Percentiles rank a stretch among this genome's conserved stretches.
These are phyloP conservation scores for Zaprionus davidi DNA, from an alignment of 1,140 invertebrate genomes.

Conservation along the genomic window DNA sequence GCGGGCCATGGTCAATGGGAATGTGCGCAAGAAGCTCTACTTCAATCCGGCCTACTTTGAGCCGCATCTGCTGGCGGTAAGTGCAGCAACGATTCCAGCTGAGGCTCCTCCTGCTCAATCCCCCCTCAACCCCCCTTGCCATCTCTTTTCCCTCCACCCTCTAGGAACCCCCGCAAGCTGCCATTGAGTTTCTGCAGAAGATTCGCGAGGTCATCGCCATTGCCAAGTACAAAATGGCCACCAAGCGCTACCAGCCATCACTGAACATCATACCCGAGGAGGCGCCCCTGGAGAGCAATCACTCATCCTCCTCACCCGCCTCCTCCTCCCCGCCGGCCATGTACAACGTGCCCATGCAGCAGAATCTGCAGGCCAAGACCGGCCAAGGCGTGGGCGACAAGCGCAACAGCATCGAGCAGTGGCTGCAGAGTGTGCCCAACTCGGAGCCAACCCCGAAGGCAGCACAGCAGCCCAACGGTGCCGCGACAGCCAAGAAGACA, in stretches of 20 bases:
- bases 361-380: constrained; percentile 67
- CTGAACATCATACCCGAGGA: constrained; percentile 93
- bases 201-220: constrained; percentile 94
- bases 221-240: constrained; percentile 93
- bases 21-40: constrained; percentile 91
- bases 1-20: constrained; percentile 87
- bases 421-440: constrained; percentile 90
- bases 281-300: constrained; percentile 79
- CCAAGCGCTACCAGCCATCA: constrained; percentile 91
- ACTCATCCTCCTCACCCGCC: constrained; percentile 9
- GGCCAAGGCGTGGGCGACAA: constrained; percentile 86
- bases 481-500: constrained; percentile 35
- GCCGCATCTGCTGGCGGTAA: constrained; percentile 90
- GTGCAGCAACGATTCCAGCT: too few species aligned
- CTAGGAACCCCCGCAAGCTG: constrained; percentile 93
- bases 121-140: too few species aligned
- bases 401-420: constrained; percentile 89
- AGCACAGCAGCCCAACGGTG: neutral
- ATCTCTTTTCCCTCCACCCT: constrained; percentile 38
- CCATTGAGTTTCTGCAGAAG: constrained; percentile 93
- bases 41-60: constrained; percentile 96
- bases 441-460: constrained; percentile 51
- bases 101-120: too few species aligned
- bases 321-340: constrained; percentile 30
- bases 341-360: constrained; percentile 69